Conservation (phyloP, 2,113 vertebrate species). For the Pelobates fuscus region DNA sequence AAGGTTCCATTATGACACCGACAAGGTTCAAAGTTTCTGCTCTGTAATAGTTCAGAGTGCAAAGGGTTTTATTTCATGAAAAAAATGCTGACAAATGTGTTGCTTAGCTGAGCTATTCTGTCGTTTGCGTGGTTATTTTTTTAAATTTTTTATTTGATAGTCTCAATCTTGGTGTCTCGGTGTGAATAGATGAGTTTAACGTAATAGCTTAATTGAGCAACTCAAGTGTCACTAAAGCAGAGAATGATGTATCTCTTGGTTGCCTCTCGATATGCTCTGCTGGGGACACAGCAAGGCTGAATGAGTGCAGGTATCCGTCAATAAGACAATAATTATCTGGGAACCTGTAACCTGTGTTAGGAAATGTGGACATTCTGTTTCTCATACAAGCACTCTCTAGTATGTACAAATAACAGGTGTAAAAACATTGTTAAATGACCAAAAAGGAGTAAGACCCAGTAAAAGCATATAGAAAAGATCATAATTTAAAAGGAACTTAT, state of each 20-base stretch:
- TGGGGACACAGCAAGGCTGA: constrained; percentile 1
- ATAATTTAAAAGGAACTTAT: too few species aligned
- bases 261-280: constrained; percentile 2
- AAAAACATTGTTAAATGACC: too few species aligned
- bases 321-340: constrained; percentile 23
- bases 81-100: constrained; percentile 23
- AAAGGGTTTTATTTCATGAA: background rate
- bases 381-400: too few species aligned
- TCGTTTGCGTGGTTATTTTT: constrained; percentile 6
- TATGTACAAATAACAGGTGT: too few species aligned
- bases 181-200: constrained; percentile 11
- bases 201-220: constrained; percentile 48
- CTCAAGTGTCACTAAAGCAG: constrained; percentile 35
- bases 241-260: constrained; percentile 33
- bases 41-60: background rate
- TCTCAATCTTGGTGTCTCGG: constrained; percentile 7
- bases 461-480: too few species aligned
- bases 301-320: constrained; percentile 22
- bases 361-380: background rate
- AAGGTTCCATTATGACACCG: constrained; percentile 8
- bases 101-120: constrained; percentile 10
- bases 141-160: background rate
- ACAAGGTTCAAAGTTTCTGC: background rate
- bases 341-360: background rate
- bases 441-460: too few species aligned